phyloP scores from a whole-genome alignment of 2,888 invertebrate genomes.

The Cheilosia variabilis region DNA sequence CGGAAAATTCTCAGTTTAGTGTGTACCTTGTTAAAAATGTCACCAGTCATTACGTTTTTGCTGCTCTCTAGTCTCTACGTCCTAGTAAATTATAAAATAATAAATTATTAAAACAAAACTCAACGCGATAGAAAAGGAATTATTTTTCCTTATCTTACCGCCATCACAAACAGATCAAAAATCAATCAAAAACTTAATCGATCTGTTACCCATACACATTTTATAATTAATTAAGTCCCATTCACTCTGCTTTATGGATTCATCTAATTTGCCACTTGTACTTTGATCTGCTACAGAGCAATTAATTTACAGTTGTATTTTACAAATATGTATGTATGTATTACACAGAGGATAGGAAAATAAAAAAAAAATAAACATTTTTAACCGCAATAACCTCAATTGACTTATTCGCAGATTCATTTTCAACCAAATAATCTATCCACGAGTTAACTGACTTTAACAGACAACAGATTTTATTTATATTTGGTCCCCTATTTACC shows the following conservation, averaged over 20 bases:
- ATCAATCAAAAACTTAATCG: constrained; percentile 1
- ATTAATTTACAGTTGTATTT: constrained; percentile 24
- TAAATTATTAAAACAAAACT: too few relatives aligned
- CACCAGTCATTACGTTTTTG: too few relatives aligned
- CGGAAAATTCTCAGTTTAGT: too few relatives aligned
- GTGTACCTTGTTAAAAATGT: too few relatives aligned
- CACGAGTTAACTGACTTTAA: constrained; percentile 4
- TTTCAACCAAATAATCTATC: constrained; percentile 11
- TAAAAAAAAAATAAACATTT: background rate
- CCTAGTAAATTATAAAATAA: too few relatives aligned
- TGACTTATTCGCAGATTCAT: constrained; percentile 28
- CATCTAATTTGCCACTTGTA: constrained; percentile 25
- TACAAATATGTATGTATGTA: background rate
- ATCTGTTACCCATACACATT: background rate
- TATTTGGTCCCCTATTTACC: background rate
- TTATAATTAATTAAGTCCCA: background rate
- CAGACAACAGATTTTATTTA: too few relatives aligned
- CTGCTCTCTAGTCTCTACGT: too few relatives aligned
- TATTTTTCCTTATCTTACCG: background rate
- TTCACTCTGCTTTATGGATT: constrained; percentile 20
- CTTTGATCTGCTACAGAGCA: constrained; percentile 21
- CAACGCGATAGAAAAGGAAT: too few relatives aligned
- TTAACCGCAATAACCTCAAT: constrained; percentile 25
- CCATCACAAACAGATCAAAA: background rate
- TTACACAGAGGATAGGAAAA: too few relatives aligned